phyloP scores from a whole-genome alignment of 2,113 vertebrate species.

The Lanius ludovicianus region DNA sequence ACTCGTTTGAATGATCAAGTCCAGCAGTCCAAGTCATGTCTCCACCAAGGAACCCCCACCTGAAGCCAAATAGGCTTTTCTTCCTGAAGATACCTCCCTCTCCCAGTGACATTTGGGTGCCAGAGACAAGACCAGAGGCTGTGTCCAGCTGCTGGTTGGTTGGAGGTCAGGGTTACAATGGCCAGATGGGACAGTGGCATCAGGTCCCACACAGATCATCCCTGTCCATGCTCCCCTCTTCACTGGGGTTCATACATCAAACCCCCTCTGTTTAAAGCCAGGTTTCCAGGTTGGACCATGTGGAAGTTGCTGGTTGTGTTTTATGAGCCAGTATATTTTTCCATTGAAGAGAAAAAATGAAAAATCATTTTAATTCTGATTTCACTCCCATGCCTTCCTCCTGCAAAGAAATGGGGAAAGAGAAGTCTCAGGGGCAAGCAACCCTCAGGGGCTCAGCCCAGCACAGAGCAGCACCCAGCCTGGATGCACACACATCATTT shows the following conservation, averaged over 20 bases:
- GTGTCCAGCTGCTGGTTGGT: background rate
- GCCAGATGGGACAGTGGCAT: background rate
- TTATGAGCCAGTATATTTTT: background rate
- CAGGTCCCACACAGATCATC: background rate
- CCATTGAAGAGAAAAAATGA: background rate
- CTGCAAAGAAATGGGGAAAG: background rate
- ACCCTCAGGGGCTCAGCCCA: background rate
- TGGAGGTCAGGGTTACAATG: background rate
- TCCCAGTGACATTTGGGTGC: background rate
- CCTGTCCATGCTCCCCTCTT: fast-evolving
- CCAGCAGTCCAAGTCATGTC: background rate
- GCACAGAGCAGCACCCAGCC: background rate
- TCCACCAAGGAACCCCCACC: background rate
- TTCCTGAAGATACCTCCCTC: background rate
- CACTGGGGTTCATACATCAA: no score
- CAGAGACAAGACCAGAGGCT: background rate
- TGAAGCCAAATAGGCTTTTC: background rate
- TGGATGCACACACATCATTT: background rate
- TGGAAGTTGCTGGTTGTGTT: background rate
- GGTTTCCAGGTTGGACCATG: background rate
- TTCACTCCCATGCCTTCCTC: background rate
- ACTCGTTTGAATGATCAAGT: background rate
- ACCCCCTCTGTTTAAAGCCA: background rate
- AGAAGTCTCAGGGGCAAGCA: background rate
- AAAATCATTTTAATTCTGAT: background rate